These are phyloP conservation scores for Muschampia plurimacula DNA, from an alignment of 2,888 invertebrate species.

Conservation along the genomic window DNA sequence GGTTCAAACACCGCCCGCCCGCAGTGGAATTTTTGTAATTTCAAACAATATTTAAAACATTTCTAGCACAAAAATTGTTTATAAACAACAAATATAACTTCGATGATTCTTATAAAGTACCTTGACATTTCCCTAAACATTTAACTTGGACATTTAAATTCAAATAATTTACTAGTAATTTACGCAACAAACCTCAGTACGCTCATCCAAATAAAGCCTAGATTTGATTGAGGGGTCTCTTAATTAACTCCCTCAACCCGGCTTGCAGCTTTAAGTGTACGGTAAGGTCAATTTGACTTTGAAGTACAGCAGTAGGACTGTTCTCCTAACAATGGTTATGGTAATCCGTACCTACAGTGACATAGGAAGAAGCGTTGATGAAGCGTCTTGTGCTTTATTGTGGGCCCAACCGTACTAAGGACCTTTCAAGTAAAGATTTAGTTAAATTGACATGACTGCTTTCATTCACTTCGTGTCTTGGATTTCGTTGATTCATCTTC, in stretches of 20 bases:
- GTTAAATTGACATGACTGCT: background rate
- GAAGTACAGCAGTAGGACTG: constrained; percentile 22
- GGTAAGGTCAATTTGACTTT: constrained; percentile 38
- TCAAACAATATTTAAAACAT: too few relatives aligned
- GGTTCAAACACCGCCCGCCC: too few relatives aligned
- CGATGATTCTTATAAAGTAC: too few relatives aligned
- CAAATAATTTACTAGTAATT: constrained; percentile 12
- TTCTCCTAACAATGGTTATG: constrained; percentile 33
- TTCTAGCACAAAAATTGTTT: too few relatives aligned
- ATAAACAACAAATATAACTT: too few relatives aligned
- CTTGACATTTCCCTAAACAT: background rate
- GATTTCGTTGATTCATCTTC: background rate
- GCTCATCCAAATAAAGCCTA: constrained; percentile 38
- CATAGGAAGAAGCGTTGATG: constrained; percentile 16
- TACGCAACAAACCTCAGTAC: constrained; percentile 24
- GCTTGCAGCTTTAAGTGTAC: constrained; percentile 19
- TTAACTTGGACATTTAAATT: background rate
- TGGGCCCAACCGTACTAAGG: constrained; percentile 6
- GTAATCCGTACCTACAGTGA: constrained; percentile 28
- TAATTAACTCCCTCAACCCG: constrained; percentile 41
- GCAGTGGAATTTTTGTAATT: too few relatives aligned
- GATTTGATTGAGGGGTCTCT: constrained; percentile 46
- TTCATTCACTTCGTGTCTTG: background rate
- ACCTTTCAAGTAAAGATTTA: constrained; percentile 15
- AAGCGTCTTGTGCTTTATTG: constrained; percentile 23